Conservation (phyloP, 2,888 invertebrate species). For the Pristionchus exspectatus region DNA sequence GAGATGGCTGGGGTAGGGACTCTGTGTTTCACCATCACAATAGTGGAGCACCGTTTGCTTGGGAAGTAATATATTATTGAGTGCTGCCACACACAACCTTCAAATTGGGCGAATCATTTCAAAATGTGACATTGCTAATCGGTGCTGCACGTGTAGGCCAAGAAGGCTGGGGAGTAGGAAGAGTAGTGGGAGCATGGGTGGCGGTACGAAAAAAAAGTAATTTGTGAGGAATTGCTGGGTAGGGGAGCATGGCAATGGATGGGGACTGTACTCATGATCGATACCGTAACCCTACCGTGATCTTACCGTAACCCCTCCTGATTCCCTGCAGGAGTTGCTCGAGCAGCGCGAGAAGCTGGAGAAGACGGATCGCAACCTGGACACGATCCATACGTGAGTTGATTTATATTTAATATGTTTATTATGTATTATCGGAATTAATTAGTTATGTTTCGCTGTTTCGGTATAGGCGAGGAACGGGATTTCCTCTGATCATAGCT, state of each 20-base stretch:
- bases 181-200: not conserved
- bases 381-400: conserved; percentile 73
- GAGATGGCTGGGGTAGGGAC: too few species aligned
- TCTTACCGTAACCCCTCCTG: too few species aligned
- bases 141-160: not conserved
- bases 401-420: not conserved
- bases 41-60: too few species aligned
- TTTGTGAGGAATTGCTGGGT: too few species aligned
- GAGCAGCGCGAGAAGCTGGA: conserved; percentile 78
- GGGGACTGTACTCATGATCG: too few species aligned
- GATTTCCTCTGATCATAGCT: too few species aligned
- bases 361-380: conserved; percentile 75
- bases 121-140: not conserved
- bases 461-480: not conserved
- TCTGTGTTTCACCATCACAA: too few species aligned
- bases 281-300: not conserved
- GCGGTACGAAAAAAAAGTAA: too few species aligned
- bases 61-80: too few species aligned
- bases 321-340: conserved; percentile 71
- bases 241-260: too few species aligned
- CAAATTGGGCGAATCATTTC: too few species aligned
- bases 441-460: not conserved
- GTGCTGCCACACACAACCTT: too few species aligned
- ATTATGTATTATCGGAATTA: not conserved
- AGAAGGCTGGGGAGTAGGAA: not conserved